Conservation (phyloP, 2,797 vertebrate species). For the Bucorvus abyssinicus region DNA sequence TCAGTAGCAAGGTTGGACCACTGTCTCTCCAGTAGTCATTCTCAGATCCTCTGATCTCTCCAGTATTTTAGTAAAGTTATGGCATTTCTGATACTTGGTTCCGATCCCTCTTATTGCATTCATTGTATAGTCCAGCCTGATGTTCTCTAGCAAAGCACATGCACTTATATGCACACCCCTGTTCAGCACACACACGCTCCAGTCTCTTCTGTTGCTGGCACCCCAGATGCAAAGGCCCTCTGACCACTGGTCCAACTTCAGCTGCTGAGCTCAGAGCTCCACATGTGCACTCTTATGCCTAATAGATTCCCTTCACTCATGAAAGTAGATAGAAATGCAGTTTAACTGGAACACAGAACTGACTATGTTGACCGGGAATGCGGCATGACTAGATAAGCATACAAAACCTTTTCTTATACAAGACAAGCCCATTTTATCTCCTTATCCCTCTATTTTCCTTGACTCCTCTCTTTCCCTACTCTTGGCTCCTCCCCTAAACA, state of each 20-base stretch:
- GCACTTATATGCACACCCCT: fast-evolving
- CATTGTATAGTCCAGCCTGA: not conserved
- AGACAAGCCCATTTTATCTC: not conserved
- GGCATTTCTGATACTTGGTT: not conserved
- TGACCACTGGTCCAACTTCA: not conserved
- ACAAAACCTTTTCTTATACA: not conserved
- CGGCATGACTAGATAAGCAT: not conserved
- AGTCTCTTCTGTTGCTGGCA: not conserved
- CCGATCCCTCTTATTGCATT: not conserved
- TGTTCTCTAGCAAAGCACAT: not conserved
- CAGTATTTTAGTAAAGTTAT: not conserved
- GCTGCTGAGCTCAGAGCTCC: not conserved
- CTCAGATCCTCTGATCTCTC: not conserved
- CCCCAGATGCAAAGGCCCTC: not conserved
- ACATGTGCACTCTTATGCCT: not conserved
- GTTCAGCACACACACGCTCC: not conserved
- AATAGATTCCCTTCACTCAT: not conserved
- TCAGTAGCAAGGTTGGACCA: not conserved
- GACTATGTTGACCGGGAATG: not conserved
- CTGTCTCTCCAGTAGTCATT: not conserved
- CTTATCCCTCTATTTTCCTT: not conserved
- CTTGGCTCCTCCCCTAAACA: not conserved
- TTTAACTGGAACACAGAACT: not conserved
- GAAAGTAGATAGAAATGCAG: not conserved
- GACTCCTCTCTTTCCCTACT: not conserved